A percentile compares a stretch with the other conserved stretches of the same genome.
Conservation (phyloP, 1,140 invertebrate species). For the Drosophila obscura region DNA sequence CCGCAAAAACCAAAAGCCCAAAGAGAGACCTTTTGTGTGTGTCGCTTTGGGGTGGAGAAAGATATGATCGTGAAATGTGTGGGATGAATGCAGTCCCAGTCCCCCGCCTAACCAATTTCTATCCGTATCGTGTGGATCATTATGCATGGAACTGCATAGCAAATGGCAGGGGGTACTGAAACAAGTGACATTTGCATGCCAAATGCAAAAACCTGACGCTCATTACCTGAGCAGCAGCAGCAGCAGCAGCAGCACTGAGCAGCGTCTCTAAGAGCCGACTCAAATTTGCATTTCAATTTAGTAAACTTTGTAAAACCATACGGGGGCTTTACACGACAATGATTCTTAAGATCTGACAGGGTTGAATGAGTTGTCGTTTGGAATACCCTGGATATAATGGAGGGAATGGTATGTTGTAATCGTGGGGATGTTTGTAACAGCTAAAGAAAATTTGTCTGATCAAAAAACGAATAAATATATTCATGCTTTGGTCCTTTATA, state of each 20-base stretch:
- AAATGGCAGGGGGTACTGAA: slow-evolving; percentile 28
- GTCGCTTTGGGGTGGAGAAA: slow-evolving; percentile 11
- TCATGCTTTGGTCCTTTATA: too few relatives aligned
- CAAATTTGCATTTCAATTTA: slow-evolving; percentile 61
- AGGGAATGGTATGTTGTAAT: too few relatives aligned
- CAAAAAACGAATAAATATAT: too few relatives aligned
- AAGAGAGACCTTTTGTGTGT: slow-evolving; percentile 41
- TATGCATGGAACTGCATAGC: slow-evolving; percentile 48
- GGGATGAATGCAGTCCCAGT: slow-evolving; percentile 30
- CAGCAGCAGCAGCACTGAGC: too few relatives aligned
- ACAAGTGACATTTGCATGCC: slow-evolving; percentile 78
- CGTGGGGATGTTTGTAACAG: too few relatives aligned
- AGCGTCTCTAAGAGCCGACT: slow-evolving; percentile 65
- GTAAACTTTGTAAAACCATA: slow-evolving; percentile 23
- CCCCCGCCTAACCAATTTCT: slow-evolving; percentile 5
- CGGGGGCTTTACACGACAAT: too few relatives aligned
- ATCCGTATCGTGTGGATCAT: slow-evolving; percentile 61
- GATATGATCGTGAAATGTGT: slow-evolving; percentile 71
- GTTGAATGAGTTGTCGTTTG: too few relatives aligned
- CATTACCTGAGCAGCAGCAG: too few relatives aligned
- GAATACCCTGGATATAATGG: too few relatives aligned
- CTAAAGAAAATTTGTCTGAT: too few relatives aligned
- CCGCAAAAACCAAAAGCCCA: slow-evolving; percentile 33
- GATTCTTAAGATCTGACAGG: too few relatives aligned
- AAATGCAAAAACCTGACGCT: slow-evolving; percentile 48